Evolutionary conservation across 2,888 invertebrate species (phyloP).

Genomic region (Altica lythri): DNA sequence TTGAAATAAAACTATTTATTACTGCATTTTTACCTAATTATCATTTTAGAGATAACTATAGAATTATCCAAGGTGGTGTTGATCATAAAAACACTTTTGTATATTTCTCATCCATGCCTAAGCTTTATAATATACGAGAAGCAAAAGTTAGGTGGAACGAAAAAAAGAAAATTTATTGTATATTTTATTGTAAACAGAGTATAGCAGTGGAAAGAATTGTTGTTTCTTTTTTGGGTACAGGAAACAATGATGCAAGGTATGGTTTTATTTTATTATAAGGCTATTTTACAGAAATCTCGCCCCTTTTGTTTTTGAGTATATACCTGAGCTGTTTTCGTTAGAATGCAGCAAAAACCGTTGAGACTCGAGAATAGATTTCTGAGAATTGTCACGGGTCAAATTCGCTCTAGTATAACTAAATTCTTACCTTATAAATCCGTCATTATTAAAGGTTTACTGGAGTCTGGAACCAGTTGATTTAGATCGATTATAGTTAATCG

Average conservation of each 20-base stretch:
- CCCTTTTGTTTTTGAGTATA: too few relatives aligned
- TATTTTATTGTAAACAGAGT: conserved; percentile 44
- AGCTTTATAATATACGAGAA: conserved; percentile 44
- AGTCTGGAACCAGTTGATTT: too few relatives aligned
- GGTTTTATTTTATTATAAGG: conserved; percentile 1
- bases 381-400: too few relatives aligned
- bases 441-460: too few relatives aligned
- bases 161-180: conserved; percentile 43
- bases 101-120: conserved; percentile 48
- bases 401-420: too few relatives aligned
- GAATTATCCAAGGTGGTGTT: conserved; percentile 19
- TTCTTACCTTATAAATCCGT: too few relatives aligned
- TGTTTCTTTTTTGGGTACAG: conserved; percentile 40
- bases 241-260: conserved; percentile 33
- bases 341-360: too few relatives aligned
- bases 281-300: too few relatives aligned
- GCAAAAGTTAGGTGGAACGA: conserved; percentile 51
- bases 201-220: conserved; percentile 43
- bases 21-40: not conserved
- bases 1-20: too few relatives aligned
- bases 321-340: too few relatives aligned
- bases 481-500: too few relatives aligned
- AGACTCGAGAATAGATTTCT: too few relatives aligned
- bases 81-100: conserved; percentile 43
- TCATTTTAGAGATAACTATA: conserved; percentile 23